Evolutionary conservation across 2,113 vertebrate genomes (phyloP), one percentile per base, ranked within the genome.

Genomic region (Aegithalos caudatus): DNA sequence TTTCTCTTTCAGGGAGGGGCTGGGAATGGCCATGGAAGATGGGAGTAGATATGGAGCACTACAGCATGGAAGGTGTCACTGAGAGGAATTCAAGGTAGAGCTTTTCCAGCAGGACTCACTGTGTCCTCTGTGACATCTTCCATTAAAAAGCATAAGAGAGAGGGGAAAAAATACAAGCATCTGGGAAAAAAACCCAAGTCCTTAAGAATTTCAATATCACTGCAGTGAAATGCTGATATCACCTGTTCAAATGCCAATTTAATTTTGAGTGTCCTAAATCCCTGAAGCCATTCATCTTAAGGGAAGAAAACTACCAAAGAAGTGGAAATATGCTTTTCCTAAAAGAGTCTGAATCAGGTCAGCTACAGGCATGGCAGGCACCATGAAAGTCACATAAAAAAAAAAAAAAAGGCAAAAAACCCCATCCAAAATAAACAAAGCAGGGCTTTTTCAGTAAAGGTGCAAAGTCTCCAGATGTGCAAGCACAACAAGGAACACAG

Each of bases 171-270:
- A 61, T 6, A 57, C 1, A 54, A 65, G 61, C 11, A 38, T 5
- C 3, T 4, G 12, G 9, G 0, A 15, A 54, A 60, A 47, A 79
- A 29, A 0, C 1, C 22, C n/a, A 47, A 58, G 29, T 10, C 9
- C 18, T 54, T 48, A 69, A 48, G 37, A 81, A 91, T 64, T 79
- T 16, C n/a, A 47, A 0, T 10, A 48, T 28, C 35, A n/a, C 25
- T 42, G 42, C 29, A 71, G 14, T 1, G 3, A 70, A 76, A 81
- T 25, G 9, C 45, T 85, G 25, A 29, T 80, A 72, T 27, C 0
- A 0, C 29, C 22, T 19, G 14, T n/a, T 90, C n/a, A 76, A 87
- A 88, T 4, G n/a, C 18, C 9, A 5, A 14, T 48, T 88, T 80
- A 35, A 40, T 44, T 78, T 7, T 61, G 57, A 85, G 23, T 4